Evolutionary conservation across 2,113 vertebrate genomes (phyloP).

Genomic region (Lucifuga dentata): DNA sequence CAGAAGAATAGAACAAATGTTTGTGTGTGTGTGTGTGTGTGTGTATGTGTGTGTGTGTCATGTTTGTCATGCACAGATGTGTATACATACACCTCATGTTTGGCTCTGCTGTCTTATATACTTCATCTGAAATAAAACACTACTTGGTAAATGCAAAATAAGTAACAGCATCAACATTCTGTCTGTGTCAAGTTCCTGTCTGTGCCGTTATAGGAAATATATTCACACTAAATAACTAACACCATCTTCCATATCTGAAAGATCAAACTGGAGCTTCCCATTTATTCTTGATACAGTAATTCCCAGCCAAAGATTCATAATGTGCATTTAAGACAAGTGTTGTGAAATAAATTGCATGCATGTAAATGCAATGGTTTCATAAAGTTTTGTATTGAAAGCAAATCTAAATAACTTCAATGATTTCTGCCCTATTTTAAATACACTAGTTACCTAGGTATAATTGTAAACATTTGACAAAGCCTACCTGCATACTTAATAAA

Average conservation of each 20-base stretch:
- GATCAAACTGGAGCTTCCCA: constrained; percentile 1
- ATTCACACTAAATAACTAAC: constrained; percentile 41
- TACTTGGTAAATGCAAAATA: constrained; percentile 19
- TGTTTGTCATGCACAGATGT: neutral
- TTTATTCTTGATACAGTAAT: constrained; percentile 26
- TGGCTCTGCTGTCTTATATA: constrained; percentile 25
- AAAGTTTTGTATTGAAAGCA: neutral
- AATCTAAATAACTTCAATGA: neutral
- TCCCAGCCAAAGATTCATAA: neutral
- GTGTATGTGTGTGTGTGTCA: neutral
- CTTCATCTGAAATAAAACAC: constrained; percentile 7
- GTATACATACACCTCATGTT: constrained; percentile 24
- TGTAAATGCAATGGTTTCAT: constrained; percentile 2
- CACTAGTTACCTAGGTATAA: neutral
- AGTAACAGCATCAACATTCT: constrained; percentile 3
- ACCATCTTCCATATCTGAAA: constrained; percentile 27
- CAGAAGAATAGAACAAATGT: constrained; percentile 50
- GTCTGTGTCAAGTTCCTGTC: constrained; percentile 37
- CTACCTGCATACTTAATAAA: too few species aligned
- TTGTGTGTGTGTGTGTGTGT: constrained; percentile 18
- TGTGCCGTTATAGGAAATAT: constrained; percentile 28
- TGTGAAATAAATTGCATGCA: neutral
- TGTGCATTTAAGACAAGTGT: neutral
- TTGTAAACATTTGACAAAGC: too few species aligned
- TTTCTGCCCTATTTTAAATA: neutral